Conservation (phyloP, 2,888 invertebrate genomes). For the Melitaea athalia region DNA sequence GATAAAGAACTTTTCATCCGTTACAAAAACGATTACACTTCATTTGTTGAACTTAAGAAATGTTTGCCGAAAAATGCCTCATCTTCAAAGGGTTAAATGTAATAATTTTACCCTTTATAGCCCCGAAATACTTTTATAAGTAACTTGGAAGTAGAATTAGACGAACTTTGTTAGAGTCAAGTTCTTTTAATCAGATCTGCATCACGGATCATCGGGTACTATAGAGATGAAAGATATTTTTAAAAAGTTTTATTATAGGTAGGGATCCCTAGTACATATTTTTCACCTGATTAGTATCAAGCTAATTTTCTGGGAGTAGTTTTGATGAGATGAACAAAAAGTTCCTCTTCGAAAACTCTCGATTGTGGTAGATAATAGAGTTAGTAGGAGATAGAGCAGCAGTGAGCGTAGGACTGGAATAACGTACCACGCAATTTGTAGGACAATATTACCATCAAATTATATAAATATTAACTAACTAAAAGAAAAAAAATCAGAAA, state of each 20-base stretch:
- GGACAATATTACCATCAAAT: no score
- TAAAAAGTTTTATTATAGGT: not conserved
- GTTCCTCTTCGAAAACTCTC: no score
- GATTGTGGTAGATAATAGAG: no score
- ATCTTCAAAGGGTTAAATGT: conserved; percentile 16
- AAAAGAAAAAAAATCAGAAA: no score
- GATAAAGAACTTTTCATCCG: not conserved
- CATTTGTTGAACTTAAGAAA: conserved; percentile 17
- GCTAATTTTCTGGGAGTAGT: no score
- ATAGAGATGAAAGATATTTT: not conserved
- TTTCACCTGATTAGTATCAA: no score
- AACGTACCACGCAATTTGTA: no score
- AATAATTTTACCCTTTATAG: conserved; percentile 18
- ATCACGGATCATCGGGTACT: not conserved
- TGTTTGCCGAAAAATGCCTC: conserved; percentile 19
- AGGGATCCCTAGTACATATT: no score
- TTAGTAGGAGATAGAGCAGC: no score
- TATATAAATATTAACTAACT: no score
- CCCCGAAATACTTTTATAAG: conserved; percentile 14
- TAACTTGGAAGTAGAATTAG: conserved; percentile 20
- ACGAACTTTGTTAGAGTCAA: conserved; percentile 12
- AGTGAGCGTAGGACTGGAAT: no score
- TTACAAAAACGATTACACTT: conserved; percentile 21
- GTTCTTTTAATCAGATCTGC: conserved; percentile 11
- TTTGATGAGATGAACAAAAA: no score